Evolutionary conservation across 1,140 invertebrate species (phyloP).

Genomic region (Dendroctonus valens): DNA sequence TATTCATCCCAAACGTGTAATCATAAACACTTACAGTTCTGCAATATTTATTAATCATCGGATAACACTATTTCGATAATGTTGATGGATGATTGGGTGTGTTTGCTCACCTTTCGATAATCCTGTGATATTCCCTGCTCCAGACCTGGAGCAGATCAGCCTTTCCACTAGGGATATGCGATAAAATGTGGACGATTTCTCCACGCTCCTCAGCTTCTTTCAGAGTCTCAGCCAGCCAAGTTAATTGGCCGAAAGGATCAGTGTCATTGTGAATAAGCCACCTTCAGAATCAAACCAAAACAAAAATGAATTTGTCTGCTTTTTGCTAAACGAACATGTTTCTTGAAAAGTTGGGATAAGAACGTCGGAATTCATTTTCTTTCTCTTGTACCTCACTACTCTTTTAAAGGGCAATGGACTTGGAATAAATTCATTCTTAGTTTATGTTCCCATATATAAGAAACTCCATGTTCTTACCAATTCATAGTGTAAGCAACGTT

Average conservation of each 20-base stretch:
- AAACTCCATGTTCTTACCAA: slow-evolving; percentile 60
- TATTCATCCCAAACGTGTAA: too few species aligned
- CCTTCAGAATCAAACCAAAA: slow-evolving; percentile 45
- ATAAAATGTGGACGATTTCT: slow-evolving; percentile 80
- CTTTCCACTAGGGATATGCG: slow-evolving; percentile 76
- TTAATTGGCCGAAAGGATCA: slow-evolving; percentile 68
- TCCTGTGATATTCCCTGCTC: slow-evolving; percentile 63
- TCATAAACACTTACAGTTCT: too few species aligned
- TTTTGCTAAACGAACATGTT: background rate
- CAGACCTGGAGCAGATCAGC: slow-evolving; percentile 65
- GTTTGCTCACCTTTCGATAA: slow-evolving; percentile 48
- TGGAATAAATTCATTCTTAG: too few species aligned
- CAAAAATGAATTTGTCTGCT: background rate
- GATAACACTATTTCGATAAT: too few species aligned
- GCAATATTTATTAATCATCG: too few species aligned
- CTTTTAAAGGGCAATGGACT: too few species aligned
- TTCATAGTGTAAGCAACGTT: slow-evolving; percentile 72
- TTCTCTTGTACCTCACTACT: too few species aligned
- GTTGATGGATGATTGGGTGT: too few species aligned
- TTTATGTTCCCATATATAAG: too few species aligned
- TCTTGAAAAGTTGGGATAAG: background rate
- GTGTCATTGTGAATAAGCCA: slow-evolving; percentile 62
- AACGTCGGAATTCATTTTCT: too few species aligned
- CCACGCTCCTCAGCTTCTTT: slow-evolving; percentile 65
- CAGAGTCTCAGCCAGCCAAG: slow-evolving; percentile 73